Base-by-base conservation (phyloP, 2,888 invertebrate species). In the Amphipyra berbera region DNA sequence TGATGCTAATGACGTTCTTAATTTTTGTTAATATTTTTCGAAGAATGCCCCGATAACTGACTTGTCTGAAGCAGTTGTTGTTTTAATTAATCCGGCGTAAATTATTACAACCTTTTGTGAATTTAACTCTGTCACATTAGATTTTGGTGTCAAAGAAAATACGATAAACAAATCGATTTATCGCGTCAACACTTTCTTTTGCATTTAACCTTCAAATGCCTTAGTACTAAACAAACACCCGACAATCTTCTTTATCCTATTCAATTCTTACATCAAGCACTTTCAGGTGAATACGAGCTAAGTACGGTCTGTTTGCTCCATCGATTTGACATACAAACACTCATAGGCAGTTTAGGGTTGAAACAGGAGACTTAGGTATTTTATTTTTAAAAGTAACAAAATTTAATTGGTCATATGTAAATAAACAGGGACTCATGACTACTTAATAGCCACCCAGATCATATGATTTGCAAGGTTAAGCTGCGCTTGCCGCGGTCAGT, bases 281-380 rank as follows among this genome's bases (percentile, higher is more conserved):
- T 59, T 64, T 38, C 12, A 41, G 14, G 13, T 40, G 13, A 53
- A 15, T 42, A 13, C 1, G 6, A 41, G 27, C 47, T 52, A 57
- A 62, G 50, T 47, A 38, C 15, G 44, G 47, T 35, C 10, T 35
- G 35, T 64, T 64, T 65, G 21, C 21, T 54, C 13, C 15, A 9
- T 54, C 35, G 12, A 53, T 21, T 33, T 30, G 8, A 49, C 35
- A 44, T 13, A 42, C 30, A 42, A 61, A 60, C 27, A 86, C 90
- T 88, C 74, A 92, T 93, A 90, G 92, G 68, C 30, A 85, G 58
- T 61, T 89, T 90, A 1, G 87, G 88, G 35, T 86, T 84, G 21
- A 21, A 21, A 21, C 21, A 21, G 21, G 91, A 93, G 61, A 88
- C 70, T 47, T 8, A 94, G 68, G 21, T 83, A 86, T 45, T n/a